phyloP scores from a whole-genome alignment of 2,113 vertebrate genomes.

The Nerophis ophidion region DNA sequence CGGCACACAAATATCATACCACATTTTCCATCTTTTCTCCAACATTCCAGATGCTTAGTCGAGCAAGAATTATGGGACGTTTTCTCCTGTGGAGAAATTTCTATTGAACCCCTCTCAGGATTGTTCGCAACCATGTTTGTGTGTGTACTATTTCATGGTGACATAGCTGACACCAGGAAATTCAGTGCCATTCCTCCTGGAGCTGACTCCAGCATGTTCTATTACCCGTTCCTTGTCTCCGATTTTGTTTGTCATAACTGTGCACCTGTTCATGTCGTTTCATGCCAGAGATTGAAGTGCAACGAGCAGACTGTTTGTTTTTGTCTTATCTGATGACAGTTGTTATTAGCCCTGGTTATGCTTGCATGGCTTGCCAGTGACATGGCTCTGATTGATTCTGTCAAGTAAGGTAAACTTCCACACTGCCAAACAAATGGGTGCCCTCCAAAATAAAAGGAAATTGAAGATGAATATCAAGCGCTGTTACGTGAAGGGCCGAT shows the following conservation, averaged over 20 bases:
- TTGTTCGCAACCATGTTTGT: constrained; percentile 29
- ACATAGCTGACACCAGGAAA: constrained; percentile 51
- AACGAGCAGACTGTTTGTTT: constrained; percentile 23
- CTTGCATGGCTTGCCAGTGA: constrained; percentile 31
- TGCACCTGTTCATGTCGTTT: constrained; percentile 31
- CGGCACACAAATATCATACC: neutral
- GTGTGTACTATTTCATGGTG: constrained; percentile 18
- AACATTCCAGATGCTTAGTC: constrained; percentile 49
- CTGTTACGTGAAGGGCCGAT: constrained; percentile 66
- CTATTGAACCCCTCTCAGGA: constrained; percentile 43
- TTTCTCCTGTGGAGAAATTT: constrained; percentile 59
- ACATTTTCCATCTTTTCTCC: constrained; percentile 29
- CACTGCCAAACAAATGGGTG: constrained; percentile 25
- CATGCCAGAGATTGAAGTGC: constrained; percentile 26
- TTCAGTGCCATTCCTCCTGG: constrained; percentile 30
- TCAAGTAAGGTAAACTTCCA: constrained; percentile 28
- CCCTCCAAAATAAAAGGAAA: constrained; percentile 43
- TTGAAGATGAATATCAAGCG: constrained; percentile 46
- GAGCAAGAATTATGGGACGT: constrained; percentile 54
- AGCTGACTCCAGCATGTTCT: constrained; percentile 48
- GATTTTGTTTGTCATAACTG: constrained; percentile 40
- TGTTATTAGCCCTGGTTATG: constrained; percentile 32
- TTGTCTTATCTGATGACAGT: constrained; percentile 32
- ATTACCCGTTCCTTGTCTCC: constrained; percentile 35
- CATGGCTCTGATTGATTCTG: constrained; percentile 43